Conservation (phyloP, 2,113 vertebrate species). For the Antechinus stuartii region DNA sequence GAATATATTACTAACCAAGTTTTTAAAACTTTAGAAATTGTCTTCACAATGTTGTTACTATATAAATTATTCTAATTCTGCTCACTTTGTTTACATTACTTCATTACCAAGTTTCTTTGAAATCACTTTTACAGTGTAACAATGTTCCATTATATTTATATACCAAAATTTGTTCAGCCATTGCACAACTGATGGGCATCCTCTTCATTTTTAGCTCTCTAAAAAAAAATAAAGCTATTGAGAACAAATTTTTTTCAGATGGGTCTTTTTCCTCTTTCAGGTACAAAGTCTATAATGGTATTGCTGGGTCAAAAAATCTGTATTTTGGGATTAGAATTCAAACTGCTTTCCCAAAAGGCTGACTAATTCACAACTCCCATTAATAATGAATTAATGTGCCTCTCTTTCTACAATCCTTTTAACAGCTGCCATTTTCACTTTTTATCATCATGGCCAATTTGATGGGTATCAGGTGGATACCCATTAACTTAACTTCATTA, state of each 20-base stretch:
- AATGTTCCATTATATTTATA: not conserved
- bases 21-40: not conserved
- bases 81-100: not conserved
- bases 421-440: not conserved
- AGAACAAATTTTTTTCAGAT: too few species aligned
- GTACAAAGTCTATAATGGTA: too few species aligned
- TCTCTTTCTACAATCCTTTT: not conserved
- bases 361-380: not conserved
- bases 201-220: too few species aligned
- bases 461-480: not conserved
- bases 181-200: too few species aligned
- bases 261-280: too few species aligned
- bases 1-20: not conserved
- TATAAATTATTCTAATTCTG: not conserved
- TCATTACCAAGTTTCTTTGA: not conserved
- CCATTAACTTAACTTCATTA: not conserved
- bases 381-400: not conserved
- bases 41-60: not conserved
- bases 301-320: too few species aligned
- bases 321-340: too few species aligned
- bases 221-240: too few species aligned
- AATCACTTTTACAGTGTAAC: not conserved
- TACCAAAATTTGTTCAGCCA: too few species aligned
- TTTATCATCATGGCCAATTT: not conserved
- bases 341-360: not conserved